These are phyloP conservation scores for Meta bourneti DNA, from an alignment of 2,888 invertebrate species.

Conservation along the genomic window DNA sequence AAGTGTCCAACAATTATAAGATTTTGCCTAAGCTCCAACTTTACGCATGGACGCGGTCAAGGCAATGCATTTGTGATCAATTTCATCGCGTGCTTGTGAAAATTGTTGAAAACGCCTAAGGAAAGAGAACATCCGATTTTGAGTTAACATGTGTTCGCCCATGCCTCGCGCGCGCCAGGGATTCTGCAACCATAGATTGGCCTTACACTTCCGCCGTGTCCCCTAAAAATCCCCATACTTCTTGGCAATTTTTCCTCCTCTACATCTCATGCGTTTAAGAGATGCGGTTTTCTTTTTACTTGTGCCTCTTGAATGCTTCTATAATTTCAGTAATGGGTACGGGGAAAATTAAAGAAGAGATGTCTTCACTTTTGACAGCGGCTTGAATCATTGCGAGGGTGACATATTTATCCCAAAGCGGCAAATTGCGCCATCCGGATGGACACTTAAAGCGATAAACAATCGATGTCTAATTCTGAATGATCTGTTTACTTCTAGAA, in stretches of 20 bases:
- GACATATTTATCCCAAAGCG: slow-evolving; percentile 57
- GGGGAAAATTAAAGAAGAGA: slow-evolving; percentile 50
- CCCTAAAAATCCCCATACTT: slow-evolving; percentile 43
- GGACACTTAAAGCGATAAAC: slow-evolving; percentile 40
- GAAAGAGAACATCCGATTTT: slow-evolving; percentile 22
- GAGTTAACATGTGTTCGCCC: slow-evolving; percentile 20
- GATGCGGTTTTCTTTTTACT: slow-evolving; percentile 24
- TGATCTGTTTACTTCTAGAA: not conserved
- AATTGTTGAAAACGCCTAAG: slow-evolving; percentile 28
- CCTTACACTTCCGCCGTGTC: slow-evolving; percentile 37
- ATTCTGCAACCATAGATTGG: slow-evolving; percentile 33
- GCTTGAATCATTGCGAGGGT: slow-evolving; percentile 37
- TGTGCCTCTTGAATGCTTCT: slow-evolving; percentile 53
- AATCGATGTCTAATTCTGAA: slow-evolving; percentile 19
- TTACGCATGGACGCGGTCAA: slow-evolving; percentile 5
- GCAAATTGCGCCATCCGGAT: slow-evolving; percentile 42
- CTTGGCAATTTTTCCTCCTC: slow-evolving; percentile 52
- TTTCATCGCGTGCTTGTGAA: slow-evolving; percentile 23
- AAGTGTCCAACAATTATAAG: not conserved
- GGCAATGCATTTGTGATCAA: slow-evolving; percentile 2
- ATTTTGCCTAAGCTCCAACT: slow-evolving; percentile 6
- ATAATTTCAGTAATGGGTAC: slow-evolving; percentile 62
- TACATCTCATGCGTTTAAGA: slow-evolving; percentile 62
- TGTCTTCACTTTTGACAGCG: slow-evolving; percentile 53
- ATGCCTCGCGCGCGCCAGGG: not conserved